Evolutionary conservation across 1,140 invertebrate species (phyloP), one percentile per base, ranked within the genome.

Genomic region (Drosophila jambulina): DNA sequence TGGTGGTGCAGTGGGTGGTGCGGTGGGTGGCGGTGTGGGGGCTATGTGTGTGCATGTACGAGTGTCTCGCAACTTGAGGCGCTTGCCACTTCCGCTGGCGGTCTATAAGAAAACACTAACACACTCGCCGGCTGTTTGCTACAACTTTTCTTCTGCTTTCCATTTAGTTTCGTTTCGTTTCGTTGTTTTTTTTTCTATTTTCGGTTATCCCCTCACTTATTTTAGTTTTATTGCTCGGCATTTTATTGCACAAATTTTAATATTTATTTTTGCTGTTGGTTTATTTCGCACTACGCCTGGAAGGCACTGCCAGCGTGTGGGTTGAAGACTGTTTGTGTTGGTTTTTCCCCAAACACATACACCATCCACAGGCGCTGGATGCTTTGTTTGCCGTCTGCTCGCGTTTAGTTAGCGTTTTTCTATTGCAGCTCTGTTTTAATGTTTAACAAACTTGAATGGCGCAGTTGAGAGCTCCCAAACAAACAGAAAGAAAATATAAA

Each of bases 181-280:
- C 4, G 0, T n/a, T n/a, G n/a, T 19, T 17, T 42, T 43, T 45
- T 70, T 65, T 63, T 56, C 46, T 51, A 61, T 76, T 65, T 64
- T 78, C 27, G 58, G 46, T 62, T 74, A 36, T 65, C 29, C 48
- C 38, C 43, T 34, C 51, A 59, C 61, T 79, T 80, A 75, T 79
- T 86, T 87, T 87, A 75, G 70, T 86, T 86, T 87, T 86, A 86
- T 82, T 87, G 77, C 68, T 67, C 34, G 68, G 61, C 71, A 87
- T 88, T 83, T 87, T 88, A 88, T 87, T 88, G 84, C 83, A 86
- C 59, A 86, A 87, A 86, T 86, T 86, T 86, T 83, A 86, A 86
- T 86, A 86, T 86, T 86, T 86, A 77, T 88, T 87, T 88, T 87
- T 75, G 61, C 62, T 80, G 45, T 80, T 77, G 70, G 83, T 86